Base-by-base conservation (phyloP, 2,113 vertebrate species). In the Egretta garzetta region DNA sequence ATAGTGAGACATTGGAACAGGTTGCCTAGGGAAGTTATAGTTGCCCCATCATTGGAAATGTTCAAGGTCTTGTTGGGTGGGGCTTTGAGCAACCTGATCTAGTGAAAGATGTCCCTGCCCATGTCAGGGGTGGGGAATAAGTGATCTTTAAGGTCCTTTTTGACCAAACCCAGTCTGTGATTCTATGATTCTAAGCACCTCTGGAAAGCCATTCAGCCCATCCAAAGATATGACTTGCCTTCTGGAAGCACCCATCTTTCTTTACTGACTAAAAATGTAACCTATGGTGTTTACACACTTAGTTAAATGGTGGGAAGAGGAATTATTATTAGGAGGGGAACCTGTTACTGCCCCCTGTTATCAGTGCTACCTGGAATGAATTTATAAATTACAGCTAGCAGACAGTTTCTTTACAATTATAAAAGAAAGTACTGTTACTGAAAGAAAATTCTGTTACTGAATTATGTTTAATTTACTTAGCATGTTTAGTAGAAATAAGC, bases 201-300 rank as follows among this genome's bases (percentile, higher is more conserved):
- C 28, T 71, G 20, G n/a, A 88, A 74, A 88, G 19, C 6, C 45
- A 30, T 45, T 66, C 43, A 82, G 22, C 15, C 15, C 18, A 30
- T 70, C n/a, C 22, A 45, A 66, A 73, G 35, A 28, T 22, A 49
- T 19, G 22, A 39, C 37, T 62, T 93, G 33, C 8, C 12, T 19
- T 72, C 17, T 76, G 41, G 52, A 80, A 83, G 26, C 33, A 52
- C 28, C 12, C 9, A 6, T 39, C 39, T 76, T 62, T 62, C 22
- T 80, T 58, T 77, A 43, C 17, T 66, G 35, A 43, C 8, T 75
- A 22, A 23, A 79, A 39, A 27, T n/a, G 12, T 23, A 52, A 62
- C 6, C 4, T 17, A 4, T 2, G 1, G 14, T 56, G 6, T 19
- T 50, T 82, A 66, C 0, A 0, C 23, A 39, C 3, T 43, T 23